These are phyloP conservation scores for Hydra vulgaris DNA, from an alignment of 30 jellyfish, hydroid and myxozoan species.

Conservation along the genomic window DNA sequence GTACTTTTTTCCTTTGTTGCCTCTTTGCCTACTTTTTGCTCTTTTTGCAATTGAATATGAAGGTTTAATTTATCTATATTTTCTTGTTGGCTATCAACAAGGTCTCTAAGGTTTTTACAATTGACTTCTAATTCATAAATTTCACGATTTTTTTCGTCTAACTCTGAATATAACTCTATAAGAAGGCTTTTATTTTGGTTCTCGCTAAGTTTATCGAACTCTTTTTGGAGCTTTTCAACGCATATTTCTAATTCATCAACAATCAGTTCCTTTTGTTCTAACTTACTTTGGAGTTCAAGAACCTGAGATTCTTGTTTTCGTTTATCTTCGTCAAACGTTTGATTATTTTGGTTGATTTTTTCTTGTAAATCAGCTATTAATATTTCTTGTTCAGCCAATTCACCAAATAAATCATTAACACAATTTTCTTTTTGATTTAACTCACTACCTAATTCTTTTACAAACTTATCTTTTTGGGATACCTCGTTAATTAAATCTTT, in stretches of 20 bases:
- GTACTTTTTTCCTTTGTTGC: neutral
- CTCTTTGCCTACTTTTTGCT: neutral
- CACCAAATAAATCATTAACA: neutral
- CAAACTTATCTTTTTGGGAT: neutral
- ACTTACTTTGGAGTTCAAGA: neutral
- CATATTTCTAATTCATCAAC: slow-evolving; percentile 11
- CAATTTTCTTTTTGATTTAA: neutral
- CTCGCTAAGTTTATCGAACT: slow-evolving; percentile 2
- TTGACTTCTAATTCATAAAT: slow-evolving; percentile 15
- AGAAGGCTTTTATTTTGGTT: neutral
- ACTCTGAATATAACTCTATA: slow-evolving; percentile 8
- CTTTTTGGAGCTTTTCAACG: slow-evolving; percentile 15
- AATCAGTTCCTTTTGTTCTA: neutral
- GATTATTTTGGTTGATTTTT: neutral
- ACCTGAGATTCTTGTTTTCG: neutral
- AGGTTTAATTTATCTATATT: neutral
- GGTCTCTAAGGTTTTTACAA: slow-evolving; percentile 11
- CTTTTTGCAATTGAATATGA: neutral
- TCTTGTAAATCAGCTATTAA: neutral
- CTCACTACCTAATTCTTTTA: neutral
- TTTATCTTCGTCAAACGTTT: neutral
- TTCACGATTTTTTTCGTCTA: slow-evolving; percentile 6
- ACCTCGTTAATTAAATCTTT: slow-evolving; percentile 9
- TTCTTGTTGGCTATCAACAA: slow-evolving; percentile 6
- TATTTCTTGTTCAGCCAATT: neutral